Evolutionary conservation across 2,113 vertebrate species (phyloP), one percentile per base, ranked within the genome.

Genomic region (Tenebrosternarchus preto): DNA sequence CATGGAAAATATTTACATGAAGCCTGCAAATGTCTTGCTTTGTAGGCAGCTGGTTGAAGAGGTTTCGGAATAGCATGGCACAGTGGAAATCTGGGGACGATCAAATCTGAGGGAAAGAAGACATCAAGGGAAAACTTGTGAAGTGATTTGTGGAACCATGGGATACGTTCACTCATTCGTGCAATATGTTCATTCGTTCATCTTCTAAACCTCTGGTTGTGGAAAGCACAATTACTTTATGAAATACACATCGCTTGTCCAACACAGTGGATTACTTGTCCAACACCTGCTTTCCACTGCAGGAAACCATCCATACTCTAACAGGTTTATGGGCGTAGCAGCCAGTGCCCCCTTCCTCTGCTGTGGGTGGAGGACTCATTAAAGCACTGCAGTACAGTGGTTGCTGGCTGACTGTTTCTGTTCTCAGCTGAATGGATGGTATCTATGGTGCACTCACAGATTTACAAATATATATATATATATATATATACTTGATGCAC

Each of bases 1-100:
- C 55, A 73, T 4, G 71, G 67, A 85, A 84, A 83, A 82, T 83
- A 87, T 87, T 87, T 70, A 80, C 83, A 85, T 83, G 33, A 39
- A n/a, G 33, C 46, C 22, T 77, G 64, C 33, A 29, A 3, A 36
- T 79, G 72, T 79, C 64, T 82, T n/a, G 20, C 56, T 78, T 79
- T 76, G 68, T 68, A 55, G 56, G 36, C 27, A 66, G 6, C 73
- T 39, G 60, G 24, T 56, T 31, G 17, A 68, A 80, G 60, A 25
- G 70, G 2, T 56, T 83, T 79, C 66, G 57, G 64, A 55, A 36
- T 69, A 39, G 15, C 53, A 69, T 67, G 59, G 3, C 69, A 46
- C 36, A 50, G 43, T 22, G 64, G 24, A 31, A 24, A 25, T 61
- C 20, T 75, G 33, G 71, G 25, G 22, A 36, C 20, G 7, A 59